A percentile compares a stretch with the other conserved stretches of the same genome.
Evolutionary conservation across 2,797 vertebrate species (phyloP).

Genomic region (Hippocampus kuda): DNA sequence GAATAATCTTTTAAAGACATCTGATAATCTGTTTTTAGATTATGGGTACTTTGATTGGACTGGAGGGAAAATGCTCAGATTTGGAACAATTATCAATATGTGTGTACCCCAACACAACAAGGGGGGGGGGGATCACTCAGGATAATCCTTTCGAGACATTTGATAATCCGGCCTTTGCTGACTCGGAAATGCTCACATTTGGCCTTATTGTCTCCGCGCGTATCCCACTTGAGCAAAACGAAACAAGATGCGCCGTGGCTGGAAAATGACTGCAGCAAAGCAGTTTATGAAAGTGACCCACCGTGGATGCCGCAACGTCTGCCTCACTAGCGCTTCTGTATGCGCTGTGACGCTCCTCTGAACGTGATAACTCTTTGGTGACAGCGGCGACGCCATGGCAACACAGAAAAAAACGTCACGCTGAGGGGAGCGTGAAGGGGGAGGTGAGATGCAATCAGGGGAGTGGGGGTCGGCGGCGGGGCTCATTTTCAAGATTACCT

Average conservation of each 20-base stretch:
- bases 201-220: slow-evolving; percentile 7
- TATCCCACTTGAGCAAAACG: too few species aligned
- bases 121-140: too few species aligned
- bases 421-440: slow-evolving; percentile 17
- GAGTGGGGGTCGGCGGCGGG: background rate
- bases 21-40: too few species aligned
- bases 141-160: background rate
- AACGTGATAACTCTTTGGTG: slow-evolving; percentile 55
- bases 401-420: slow-evolving; percentile 50
- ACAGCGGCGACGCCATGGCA: slow-evolving; percentile 64
- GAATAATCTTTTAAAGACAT: too few species aligned
- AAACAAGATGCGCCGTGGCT: slow-evolving; percentile 18
- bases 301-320: slow-evolving; percentile 27
- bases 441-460: slow-evolving; percentile 43
- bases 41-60: too few species aligned
- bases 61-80: too few species aligned
- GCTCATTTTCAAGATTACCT: slow-evolving; percentile 49
- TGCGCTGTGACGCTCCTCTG: slow-evolving; percentile 34
- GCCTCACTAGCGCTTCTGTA: slow-evolving; percentile 38
- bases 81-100: too few species aligned
- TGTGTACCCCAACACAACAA: too few species aligned
- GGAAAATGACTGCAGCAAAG: slow-evolving; percentile 39
- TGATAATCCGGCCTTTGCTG: background rate
- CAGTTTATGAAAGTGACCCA: slow-evolving; percentile 44
- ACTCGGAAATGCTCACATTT: background rate